Conservation (phyloP, 2,113 vertebrate genomes). For the Theristicus caerulescens region DNA sequence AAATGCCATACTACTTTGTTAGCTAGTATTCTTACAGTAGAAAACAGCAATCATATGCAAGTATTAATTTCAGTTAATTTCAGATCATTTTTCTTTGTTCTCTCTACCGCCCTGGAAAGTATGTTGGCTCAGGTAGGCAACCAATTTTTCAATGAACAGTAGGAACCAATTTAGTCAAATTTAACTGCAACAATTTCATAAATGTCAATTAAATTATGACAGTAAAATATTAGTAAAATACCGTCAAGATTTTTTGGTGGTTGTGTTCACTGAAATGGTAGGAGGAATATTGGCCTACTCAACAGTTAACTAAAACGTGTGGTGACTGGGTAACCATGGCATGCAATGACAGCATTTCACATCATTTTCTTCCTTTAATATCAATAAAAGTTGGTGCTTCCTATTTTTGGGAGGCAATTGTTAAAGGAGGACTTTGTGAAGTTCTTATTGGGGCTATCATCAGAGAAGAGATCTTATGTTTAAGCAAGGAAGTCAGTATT, state of each 20-base stretch:
- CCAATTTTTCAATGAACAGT: background rate
- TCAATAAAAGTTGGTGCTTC: background rate
- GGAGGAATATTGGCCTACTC: background rate
- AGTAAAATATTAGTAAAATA: background rate
- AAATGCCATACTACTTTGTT: background rate
- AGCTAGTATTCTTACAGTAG: background rate
- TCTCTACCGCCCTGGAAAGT: background rate
- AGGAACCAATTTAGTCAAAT: background rate
- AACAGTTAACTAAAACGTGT: background rate
- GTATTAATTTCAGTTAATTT: background rate
- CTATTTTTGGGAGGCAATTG: background rate
- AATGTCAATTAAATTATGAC: background rate
- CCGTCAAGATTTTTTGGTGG: background rate
- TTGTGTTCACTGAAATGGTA: background rate
- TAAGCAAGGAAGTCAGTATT: background rate
- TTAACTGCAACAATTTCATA: background rate
- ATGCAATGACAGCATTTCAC: background rate
- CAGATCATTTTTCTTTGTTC: background rate
- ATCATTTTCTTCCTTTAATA: background rate
- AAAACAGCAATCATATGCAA: background rate
- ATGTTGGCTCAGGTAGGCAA: background rate
- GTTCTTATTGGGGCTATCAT: background rate
- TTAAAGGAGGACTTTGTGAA: background rate
- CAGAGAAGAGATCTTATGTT: background rate
- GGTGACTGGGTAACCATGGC: background rate